Percentiles rank a stretch among this genome's conserved stretches.
These are phyloP conservation scores for Odontocolon sp. DNA, from an alignment of 2,888 invertebrate genomes.

Conservation along the genomic window DNA sequence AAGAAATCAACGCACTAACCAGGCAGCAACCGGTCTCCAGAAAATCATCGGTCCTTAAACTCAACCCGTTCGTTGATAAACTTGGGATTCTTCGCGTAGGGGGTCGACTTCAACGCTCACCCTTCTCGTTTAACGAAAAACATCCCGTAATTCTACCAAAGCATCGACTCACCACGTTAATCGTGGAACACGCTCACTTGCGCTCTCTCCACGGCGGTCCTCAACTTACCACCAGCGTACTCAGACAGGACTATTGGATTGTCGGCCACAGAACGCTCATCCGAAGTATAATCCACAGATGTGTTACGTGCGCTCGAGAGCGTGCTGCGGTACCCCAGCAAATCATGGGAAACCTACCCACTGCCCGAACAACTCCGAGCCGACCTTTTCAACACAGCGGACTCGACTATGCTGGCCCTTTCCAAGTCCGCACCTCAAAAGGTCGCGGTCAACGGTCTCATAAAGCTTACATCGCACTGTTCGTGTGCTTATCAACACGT, in stretches of 20 bases:
- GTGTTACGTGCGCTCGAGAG: slow-evolving; percentile 49
- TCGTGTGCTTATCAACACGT: slow-evolving; percentile 26
- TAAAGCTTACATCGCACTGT: slow-evolving; percentile 45
- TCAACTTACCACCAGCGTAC: slow-evolving; percentile 3
- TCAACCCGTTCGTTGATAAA: too few species aligned
- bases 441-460: slow-evolving; percentile 38
- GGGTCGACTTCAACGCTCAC: slow-evolving; percentile 14
- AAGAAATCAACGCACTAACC: background rate
- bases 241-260: slow-evolving; percentile 44
- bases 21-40: background rate
- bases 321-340: background rate
- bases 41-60: too few species aligned
- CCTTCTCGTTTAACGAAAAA: slow-evolving; percentile 17
- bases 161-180: slow-evolving; percentile 1
- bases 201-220: slow-evolving; percentile 39
- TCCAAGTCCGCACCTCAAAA: slow-evolving; percentile 20
- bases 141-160: background rate
- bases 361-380: background rate
- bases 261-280: slow-evolving; percentile 6
- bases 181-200: slow-evolving; percentile 26
- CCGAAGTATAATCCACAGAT: slow-evolving; percentile 18
- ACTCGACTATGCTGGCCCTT: slow-evolving; percentile 55
- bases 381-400: slow-evolving; percentile 39
- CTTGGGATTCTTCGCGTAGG: slow-evolving; percentile 18
- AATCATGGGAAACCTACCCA: background rate